phyloP scores from a whole-genome alignment of 2,888 invertebrate species.

The Fissipunctia ypsillon region DNA sequence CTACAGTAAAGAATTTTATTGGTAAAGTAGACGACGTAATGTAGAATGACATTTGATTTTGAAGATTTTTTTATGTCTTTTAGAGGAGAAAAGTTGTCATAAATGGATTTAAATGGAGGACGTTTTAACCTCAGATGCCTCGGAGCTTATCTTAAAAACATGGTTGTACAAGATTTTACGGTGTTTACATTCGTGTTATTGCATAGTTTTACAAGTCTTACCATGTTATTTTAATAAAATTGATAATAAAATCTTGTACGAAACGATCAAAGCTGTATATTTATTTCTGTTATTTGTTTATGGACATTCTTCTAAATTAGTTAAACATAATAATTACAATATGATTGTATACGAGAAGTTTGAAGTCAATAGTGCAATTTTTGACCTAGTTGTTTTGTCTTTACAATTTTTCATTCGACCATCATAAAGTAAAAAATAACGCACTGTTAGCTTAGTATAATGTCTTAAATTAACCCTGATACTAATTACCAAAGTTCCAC shows the following conservation, averaged over 20 bases:
- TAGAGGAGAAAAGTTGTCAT: constrained; percentile 8
- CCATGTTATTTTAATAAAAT: constrained; percentile 6
- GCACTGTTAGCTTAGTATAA: neutral
- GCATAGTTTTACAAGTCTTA: constrained; percentile 7
- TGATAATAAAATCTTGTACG: neutral
- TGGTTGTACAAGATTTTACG: constrained; percentile 24
- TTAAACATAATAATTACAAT: neutral
- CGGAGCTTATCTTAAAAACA: constrained; percentile 12
- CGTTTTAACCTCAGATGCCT: neutral
- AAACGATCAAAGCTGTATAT: neutral
- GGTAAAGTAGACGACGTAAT: constrained; percentile 8
- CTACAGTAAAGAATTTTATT: constrained; percentile 57
- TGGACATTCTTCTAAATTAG: neutral
- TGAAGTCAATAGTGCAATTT: neutral
- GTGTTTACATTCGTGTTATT: neutral
- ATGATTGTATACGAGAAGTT: neutral
- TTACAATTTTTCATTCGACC: neutral
- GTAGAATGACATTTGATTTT: constrained; percentile 34
- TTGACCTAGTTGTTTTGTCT: neutral
- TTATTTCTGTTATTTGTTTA: neutral
- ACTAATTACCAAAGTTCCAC: constrained; percentile 5
- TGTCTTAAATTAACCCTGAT: neutral
- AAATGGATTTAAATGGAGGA: constrained; percentile 4
- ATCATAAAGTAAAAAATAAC: neutral
- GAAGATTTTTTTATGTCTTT: constrained; percentile 31